phyloP scores from a whole-genome alignment of 2,888 invertebrate genomes.

The Megalurothrips usitatus region DNA sequence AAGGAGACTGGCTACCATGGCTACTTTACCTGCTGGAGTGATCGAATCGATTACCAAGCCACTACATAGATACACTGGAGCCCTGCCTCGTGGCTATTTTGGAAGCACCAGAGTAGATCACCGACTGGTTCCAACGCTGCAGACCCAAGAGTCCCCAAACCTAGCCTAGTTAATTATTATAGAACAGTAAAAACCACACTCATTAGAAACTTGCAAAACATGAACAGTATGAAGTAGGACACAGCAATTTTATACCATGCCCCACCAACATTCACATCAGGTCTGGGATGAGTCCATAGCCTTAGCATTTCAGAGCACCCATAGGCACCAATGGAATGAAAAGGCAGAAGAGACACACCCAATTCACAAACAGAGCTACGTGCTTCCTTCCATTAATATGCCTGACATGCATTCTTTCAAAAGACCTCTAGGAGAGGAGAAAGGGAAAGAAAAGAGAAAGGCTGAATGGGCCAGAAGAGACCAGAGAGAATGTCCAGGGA shows the following conservation, averaged over 20 bases:
- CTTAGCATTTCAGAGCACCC: slow-evolving; percentile 6
- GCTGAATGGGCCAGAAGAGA: not conserved
- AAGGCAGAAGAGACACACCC: not conserved
- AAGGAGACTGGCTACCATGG: slow-evolving; percentile 48
- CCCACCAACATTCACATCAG: not conserved
- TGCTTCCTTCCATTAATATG: not conserved
- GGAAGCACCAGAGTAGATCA: slow-evolving; percentile 32
- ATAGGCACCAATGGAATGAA: not conserved
- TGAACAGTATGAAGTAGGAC: not conserved
- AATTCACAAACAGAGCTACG: slow-evolving; percentile 3
- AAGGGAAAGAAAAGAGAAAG: not conserved
- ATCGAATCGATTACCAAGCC: slow-evolving; percentile 33
- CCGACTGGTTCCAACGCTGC: slow-evolving; percentile 7
- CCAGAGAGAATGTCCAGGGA: not conserved
- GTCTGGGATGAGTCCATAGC: not conserved
- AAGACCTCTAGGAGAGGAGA: not conserved
- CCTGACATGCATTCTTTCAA: slow-evolving; percentile 16
- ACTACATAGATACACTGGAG: slow-evolving; percentile 33
- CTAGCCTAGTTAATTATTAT: slow-evolving; percentile 17
- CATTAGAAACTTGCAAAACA: not conserved
- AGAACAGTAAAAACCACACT: slow-evolving; percentile 25
- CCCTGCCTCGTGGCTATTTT: slow-evolving; percentile 26
- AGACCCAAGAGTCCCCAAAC: slow-evolving; percentile 12
- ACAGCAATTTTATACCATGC: not conserved
- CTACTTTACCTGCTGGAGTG: slow-evolving; percentile 48